Base-by-base conservation (phyloP, 2,797 vertebrate genomes). In the Chloroceryle amazona region DNA sequence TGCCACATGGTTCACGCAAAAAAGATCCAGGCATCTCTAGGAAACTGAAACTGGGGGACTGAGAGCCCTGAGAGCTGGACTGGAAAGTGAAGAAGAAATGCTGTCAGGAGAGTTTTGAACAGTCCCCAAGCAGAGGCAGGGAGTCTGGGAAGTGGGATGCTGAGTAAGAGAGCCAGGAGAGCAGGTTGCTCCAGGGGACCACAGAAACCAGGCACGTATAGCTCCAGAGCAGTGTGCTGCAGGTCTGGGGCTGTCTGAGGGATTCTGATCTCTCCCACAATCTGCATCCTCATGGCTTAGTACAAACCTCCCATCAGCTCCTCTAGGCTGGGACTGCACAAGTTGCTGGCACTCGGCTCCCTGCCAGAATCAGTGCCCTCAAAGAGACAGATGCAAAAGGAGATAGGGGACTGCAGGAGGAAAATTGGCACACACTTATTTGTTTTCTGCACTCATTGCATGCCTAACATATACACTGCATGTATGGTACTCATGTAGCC, bases 141-240 rank as follows among this genome's bases (percentile, higher is more conserved):
- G 41, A 89, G 49, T 35, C 52, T 81, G 90, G 79, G 86, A 96
- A 72, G 60, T 66, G 65, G 89, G 63, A 78, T 83, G 95, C 54
- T 73, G 49, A 86, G 44, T 4, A 52, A 70, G 51, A 80, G 55
- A 42, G 51, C 25, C 85, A 80, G 84, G 47, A 63, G 70, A 85
- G 57, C 66, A 80, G 86, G 42, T 13, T 75, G 67, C 22, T 86
- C 84, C 57, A 13, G 51, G 21, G 66, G 33, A 41, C 58, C 92
- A 84, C 44, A 57, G 86, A 62, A 68, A 26, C 21, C 0, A 0
- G 29, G 66, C 79, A 72, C 2, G 3, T 10, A 42, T 19, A 31
- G 70, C 67, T 49, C 18, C 35, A 51, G 66, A 86, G 49, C 72
- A 41, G 47, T 1, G 5, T 26, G 35, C 41, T 76, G 87, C 73